Conservation (phyloP, 1,140 invertebrate species). For the Pogonus chalceus region DNA sequence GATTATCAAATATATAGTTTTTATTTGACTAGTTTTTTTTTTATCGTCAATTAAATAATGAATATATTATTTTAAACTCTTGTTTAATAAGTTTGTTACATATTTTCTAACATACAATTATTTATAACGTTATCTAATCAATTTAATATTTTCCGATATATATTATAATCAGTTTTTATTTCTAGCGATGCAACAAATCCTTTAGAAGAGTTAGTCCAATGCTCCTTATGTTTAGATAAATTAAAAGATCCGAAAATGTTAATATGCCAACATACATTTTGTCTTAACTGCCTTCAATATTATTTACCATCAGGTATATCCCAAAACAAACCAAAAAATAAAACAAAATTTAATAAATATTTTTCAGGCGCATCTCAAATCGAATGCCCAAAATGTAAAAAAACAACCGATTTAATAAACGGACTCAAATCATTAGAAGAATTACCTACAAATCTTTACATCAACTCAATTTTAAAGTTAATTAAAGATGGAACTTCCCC, state of each 20-base stretch:
- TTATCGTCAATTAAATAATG: too few species aligned
- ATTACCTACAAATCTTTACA: conserved; percentile 47
- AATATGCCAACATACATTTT: conserved; percentile 69
- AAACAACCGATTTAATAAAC: conserved; percentile 23
- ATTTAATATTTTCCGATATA: too few species aligned
- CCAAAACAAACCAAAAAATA: neutral
- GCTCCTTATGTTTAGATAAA: conserved; percentile 58
- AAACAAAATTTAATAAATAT: too few species aligned
- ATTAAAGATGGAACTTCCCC: conserved; percentile 24
- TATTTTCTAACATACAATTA: too few species aligned
- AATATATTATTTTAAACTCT: too few species aligned
- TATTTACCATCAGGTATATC: conserved; percentile 35
- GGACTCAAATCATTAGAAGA: conserved; percentile 34
- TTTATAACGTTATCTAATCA: too few species aligned
- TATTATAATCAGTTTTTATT: neutral
- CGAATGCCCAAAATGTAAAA: conserved; percentile 5
- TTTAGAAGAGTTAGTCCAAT: conserved; percentile 57
- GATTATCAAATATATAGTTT: too few species aligned
- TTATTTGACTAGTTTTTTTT: too few species aligned
- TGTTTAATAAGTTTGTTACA: too few species aligned
- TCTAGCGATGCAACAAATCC: conserved; percentile 30
- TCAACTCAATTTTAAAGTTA: conserved; percentile 41
- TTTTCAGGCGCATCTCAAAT: too few species aligned
- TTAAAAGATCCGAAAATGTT: conserved; percentile 56
- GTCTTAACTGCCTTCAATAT: conserved; percentile 47